These are phyloP conservation scores for Lissocephala sabroskyi DNA, from an alignment of 2,888 invertebrate species.

Conservation along the genomic window DNA sequence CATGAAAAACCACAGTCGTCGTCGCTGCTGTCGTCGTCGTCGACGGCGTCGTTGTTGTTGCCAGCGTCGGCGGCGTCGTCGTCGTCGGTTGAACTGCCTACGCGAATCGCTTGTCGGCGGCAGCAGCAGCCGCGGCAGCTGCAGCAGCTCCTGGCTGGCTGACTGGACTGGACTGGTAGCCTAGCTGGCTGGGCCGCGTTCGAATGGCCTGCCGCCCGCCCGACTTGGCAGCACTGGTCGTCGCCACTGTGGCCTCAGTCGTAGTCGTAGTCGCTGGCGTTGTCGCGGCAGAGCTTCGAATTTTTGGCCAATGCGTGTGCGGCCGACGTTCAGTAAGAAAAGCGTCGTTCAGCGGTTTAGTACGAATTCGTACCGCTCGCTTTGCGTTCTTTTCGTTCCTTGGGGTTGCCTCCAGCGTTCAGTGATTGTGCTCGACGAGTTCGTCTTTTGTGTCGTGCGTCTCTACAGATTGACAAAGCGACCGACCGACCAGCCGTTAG, in stretches of 20 bases:
- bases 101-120: conserved; percentile 36
- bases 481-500: conserved; percentile 14
- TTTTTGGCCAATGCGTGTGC: conserved; percentile 60
- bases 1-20: no score
- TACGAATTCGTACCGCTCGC: conserved; percentile 69
- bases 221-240: no score
- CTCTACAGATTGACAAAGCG: conserved; percentile 27
- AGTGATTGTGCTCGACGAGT: conserved; percentile 54
- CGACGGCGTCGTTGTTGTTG: conserved; percentile 22
- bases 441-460: conserved; percentile 52
- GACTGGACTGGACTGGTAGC: conserved; percentile 11
- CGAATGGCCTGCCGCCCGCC: background rate
- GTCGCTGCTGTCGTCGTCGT: conserved; percentile 19
- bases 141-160: background rate
- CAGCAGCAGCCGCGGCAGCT: conserved; percentile 13
- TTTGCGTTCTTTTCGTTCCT: conserved; percentile 66
- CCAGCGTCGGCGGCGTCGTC: conserved; percentile 25
- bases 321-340: conserved; percentile 72
- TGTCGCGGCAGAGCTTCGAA: conserved; percentile 42
- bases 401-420: conserved; percentile 25
- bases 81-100: conserved; percentile 30
- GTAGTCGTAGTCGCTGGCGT: conserved; percentile 30
- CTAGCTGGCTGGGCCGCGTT: conserved; percentile 9
- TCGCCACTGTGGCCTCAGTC: conserved; percentile 2
- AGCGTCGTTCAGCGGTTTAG: conserved; percentile 74